Base-by-base conservation (phyloP, 2,113 vertebrate genomes). In the Triplophysa rosa region DNA sequence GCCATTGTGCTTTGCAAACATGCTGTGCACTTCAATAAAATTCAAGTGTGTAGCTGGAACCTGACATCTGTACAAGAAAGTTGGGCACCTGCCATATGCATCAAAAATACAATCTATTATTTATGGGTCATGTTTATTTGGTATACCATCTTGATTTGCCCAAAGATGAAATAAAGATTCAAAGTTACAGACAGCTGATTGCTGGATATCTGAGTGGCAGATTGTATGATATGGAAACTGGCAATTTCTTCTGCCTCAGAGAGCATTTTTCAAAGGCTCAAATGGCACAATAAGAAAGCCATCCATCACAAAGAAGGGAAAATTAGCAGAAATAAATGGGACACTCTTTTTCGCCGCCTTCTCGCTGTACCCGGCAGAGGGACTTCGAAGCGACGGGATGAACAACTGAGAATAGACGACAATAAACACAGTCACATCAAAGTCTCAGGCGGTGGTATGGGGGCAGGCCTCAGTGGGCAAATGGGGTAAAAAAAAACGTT, bases 231-330 rank as follows among this genome's bases (percentile, higher is more conserved):
- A 87, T 88, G 84, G 86, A 90, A 89, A 83, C 87, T 83, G 80
- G 86, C 84, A 79, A 88, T 92, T 92, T 91, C 87, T 90, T 92
- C 86, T 89, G 88, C 91, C 91, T 84, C 86, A 83, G 69, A 71
- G 89, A 92, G 89, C 88, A 89, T 91, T 92, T 91, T 87, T 92
- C 87, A 91, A 91, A 90, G 88, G 87, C 85, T 74, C 89, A 91
- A 90, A 90, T 87, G 88, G 88, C 87, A 91, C 90, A 92, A 91
- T 91, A 88, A 90, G 90, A 92, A 90, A 93, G 87, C 89, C 90
- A 92, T 93, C 90, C 88, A 92, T 93, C 91, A 92, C 88, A 91
- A 91, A 89, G 88, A 54, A 47, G 58, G 82, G 85, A 91, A 91
- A 93, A 91, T 92, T 88, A 90, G 90, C 86, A 90, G 88, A 86